Evolutionary conservation across 1,140 invertebrate species (phyloP), one percentile per base, ranked within the genome.

Genomic region (Drosophila carrolli): DNA sequence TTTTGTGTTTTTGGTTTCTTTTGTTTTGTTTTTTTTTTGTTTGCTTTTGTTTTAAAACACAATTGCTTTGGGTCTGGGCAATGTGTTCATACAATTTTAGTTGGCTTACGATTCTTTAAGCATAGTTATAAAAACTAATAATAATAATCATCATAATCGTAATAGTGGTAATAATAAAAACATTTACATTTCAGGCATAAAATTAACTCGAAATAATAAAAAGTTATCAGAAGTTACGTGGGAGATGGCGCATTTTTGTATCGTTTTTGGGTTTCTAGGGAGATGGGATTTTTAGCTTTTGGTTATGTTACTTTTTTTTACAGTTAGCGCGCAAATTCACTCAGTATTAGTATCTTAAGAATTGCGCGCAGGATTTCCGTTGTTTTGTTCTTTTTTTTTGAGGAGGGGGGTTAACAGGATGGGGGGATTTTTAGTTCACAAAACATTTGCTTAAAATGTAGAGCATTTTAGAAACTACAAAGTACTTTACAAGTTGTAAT

Each of bases 281-380:
- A n/a, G 19, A 29, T 53, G 32, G 51, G 35, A 54, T 23, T 13
- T 56, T 56, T 37, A 46, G 53, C n/a, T 32, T 46, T 53, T 19
- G 29, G 7, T 27, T 43, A 51, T 70, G 16, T 40, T 43, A 19
- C 44, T 63, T 35, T 54, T 61, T 59, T 44, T 58, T 65, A 62
- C 60, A 75, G 8, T 35, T 35, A 27, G 44, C 48, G 54, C 63
- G 47, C 70, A 78, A 65, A 61, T 54, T 62, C 78, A 81, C 75
- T 86, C 76, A 77, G 76, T 85, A 85, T 80, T 83, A 84, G 72
- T 84, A 67, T 63, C 78, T 57, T 78, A 62, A 73, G 44, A 53
- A 56, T 56, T 71, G 74, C 60, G 73, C 66, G 51, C 41, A 32
- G 51, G 14, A 51, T 78, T 44, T 65, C n/a, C 19, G 55, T 62